Conservation (phyloP, 1,140 invertebrate genomes). For the Halictus rubicundus region DNA sequence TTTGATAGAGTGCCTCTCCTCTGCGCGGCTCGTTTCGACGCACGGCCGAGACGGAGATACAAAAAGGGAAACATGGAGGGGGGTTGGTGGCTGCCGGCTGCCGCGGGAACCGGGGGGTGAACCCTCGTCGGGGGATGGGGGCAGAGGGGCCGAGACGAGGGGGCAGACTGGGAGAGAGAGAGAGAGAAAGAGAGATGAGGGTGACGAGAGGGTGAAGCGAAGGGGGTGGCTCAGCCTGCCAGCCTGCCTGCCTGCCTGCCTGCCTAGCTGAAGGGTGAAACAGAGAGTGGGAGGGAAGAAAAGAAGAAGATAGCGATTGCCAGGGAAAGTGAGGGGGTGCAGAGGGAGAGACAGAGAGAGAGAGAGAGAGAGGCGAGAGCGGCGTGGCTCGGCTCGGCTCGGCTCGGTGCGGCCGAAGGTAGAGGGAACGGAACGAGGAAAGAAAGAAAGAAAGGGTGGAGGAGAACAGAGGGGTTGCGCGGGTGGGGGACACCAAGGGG, state of each 20-base stretch:
- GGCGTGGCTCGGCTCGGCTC: slow-evolving; percentile 1
- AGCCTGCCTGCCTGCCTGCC: background rate
- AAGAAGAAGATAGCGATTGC: slow-evolving; percentile 43
- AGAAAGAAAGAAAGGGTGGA: slow-evolving; percentile 28
- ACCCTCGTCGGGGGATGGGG: too few species aligned
- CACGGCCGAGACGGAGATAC: slow-evolving; percentile 61
- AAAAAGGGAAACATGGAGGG: slow-evolving; percentile 41
- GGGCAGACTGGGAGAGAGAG: too few species aligned
- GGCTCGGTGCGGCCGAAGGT: slow-evolving; percentile 32
- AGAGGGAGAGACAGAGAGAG: slow-evolving; percentile 35
- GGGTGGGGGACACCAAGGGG: too few species aligned
- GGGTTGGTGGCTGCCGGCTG: slow-evolving; percentile 15
- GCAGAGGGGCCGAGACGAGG: background rate
- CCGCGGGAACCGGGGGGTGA: background rate
- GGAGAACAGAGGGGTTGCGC: background rate
- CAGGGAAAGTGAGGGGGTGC: slow-evolving; percentile 33
- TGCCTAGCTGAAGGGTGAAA: slow-evolving; percentile 5
- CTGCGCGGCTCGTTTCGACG: slow-evolving; percentile 76
- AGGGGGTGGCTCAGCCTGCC: background rate
- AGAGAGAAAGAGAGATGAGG: too few species aligned
- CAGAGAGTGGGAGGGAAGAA: slow-evolving; percentile 17
- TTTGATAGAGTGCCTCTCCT: slow-evolving; percentile 79
- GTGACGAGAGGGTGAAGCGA: too few species aligned
- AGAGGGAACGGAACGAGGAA: slow-evolving; percentile 28
- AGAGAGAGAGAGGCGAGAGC: background rate